Evolutionary conservation across 2,797 vertebrate species (phyloP), one percentile per base, ranked within the genome.

Genomic region (Ataeniobius toweri): DNA sequence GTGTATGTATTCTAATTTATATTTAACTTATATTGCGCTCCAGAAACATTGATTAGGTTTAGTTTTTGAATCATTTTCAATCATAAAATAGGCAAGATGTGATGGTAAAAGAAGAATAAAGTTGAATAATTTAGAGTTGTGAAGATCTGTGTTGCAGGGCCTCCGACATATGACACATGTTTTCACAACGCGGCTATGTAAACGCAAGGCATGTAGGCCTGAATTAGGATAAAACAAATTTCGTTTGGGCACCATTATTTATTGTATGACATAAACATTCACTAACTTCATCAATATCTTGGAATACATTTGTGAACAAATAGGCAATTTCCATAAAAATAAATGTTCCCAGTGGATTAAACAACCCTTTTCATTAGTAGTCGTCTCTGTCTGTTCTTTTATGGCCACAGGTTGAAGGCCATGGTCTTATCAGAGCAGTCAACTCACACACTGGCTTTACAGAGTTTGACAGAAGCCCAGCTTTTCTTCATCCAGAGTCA

Each of bases 391-490:
- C 1, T 87, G 12, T 71, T 69, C 44, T 70, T 79, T 31, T 39
- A 0, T 71, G 41, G 5, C 72, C 75, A 7, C 87, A 97, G 96
- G 89, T 74, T 78, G 96, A 97, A 90, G 85, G 91, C 81, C 94
- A 92, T 5, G 88, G 92, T 87, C 93, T 93, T 50, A 94, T 98
- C 78, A 95, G 96, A 88, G 96, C 94, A 0, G 95, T 97, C 81
- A 96, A 95, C 93, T 98, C 97, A 5, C 97, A 96, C 0, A 92
- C 96, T 77, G 97, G 96, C n/a, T 98, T 99, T 91, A 94, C 95
- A 1, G 97, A 98, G 56, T 94, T 96, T 74, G 92, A 93, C 85
- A 92, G 86, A 91, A 94, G 88, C 68, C 96, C 96, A 1, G 48
- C 94, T 83, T 87, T 94, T 53, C 93, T 95, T 75, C 93, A 94